Evolutionary conservation across 2,888 invertebrate species (phyloP), one percentile per base, ranked within the genome.

Genomic region (Cephus runcator): DNA sequence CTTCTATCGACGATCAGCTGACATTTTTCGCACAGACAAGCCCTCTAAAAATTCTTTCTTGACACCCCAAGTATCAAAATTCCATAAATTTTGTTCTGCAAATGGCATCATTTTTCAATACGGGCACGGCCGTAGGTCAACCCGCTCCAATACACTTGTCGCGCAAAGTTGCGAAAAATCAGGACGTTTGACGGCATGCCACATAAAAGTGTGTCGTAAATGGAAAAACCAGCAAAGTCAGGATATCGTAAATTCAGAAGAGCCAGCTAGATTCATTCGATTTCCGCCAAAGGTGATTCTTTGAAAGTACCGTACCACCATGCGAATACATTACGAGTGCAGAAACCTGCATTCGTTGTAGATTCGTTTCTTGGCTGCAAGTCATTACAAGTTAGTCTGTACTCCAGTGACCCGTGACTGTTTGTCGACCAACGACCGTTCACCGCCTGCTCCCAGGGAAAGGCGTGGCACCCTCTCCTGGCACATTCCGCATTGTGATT

Each of bases 351-450:
- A 80, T 80, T 75, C 75, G 77, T 73, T 73, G 71, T 79, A 78
- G 74, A 81, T 83, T 85, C 79, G 79, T 81, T 82, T 80, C 80
- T 80, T 69, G n/a, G 82, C 83, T 82, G 80, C 84, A 81, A 84
- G 84, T 84, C 83, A 83, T 85, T 84, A 84, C 88, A 81, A 83
- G 83, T 84, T 80, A 86, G 83, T 84, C 85, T 83, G 86, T 88
- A 89, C 87, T 87, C 88, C 87, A 86, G 88, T 90, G 90, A 90
- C 90, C 91, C 87, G 90, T 89, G 90, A 90, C 90, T 87, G 89
- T 89, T 89, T 86, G 87, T 86, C 87, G 88, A 88, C 86, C 82
- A 73, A 80, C 75, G 82, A 84, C 82, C 88, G 86, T 89, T 89
- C 89, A 90, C 90, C 86, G 84, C 34, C 83, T 82, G 81, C 81